Percentiles rank a stretch among this genome's conserved stretches.
Evolutionary conservation across 2,888 invertebrate genomes (phyloP).

Genomic region (Lingula anatina): DNA sequence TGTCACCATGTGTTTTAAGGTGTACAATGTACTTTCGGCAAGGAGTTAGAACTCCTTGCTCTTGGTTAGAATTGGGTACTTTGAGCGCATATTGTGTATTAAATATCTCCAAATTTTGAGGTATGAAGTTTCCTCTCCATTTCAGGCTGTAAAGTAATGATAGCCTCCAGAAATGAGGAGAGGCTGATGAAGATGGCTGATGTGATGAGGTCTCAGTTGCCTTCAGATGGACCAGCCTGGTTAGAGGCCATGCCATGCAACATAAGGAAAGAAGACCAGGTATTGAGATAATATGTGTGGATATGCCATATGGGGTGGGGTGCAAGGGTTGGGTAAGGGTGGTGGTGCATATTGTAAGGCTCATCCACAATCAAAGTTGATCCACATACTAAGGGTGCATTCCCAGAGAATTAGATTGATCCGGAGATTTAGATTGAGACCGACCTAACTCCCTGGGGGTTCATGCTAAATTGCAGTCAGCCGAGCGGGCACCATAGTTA

Average conservation of each 20-base stretch:
- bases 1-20: not conserved
- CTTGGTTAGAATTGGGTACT: not conserved
- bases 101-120: not conserved
- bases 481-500: too few relatives aligned
- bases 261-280: conserved; percentile 55
- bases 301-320: too few relatives aligned
- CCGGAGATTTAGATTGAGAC: too few relatives aligned
- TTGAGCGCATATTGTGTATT: too few relatives aligned
- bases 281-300: too few relatives aligned
- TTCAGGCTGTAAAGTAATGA: conserved; percentile 55
- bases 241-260: conserved; percentile 52
- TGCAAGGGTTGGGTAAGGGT: too few relatives aligned
- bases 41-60: not conserved
- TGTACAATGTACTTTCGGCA: not conserved
- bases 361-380: too few relatives aligned
- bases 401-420: too few relatives aligned
- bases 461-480: too few relatives aligned
- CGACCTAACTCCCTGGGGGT: too few relatives aligned
- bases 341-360: too few relatives aligned
- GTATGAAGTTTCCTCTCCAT: conserved; percentile 1
- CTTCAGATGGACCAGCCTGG: conserved; percentile 17
- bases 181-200: conserved; percentile 42
- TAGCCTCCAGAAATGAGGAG: conserved; percentile 55
- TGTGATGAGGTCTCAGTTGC: conserved; percentile 32
- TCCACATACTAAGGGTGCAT: too few relatives aligned